Evolutionary conservation across 2,888 invertebrate genomes (phyloP), one percentile per base, ranked within the genome.

Genomic region (Xylota segnis): DNA sequence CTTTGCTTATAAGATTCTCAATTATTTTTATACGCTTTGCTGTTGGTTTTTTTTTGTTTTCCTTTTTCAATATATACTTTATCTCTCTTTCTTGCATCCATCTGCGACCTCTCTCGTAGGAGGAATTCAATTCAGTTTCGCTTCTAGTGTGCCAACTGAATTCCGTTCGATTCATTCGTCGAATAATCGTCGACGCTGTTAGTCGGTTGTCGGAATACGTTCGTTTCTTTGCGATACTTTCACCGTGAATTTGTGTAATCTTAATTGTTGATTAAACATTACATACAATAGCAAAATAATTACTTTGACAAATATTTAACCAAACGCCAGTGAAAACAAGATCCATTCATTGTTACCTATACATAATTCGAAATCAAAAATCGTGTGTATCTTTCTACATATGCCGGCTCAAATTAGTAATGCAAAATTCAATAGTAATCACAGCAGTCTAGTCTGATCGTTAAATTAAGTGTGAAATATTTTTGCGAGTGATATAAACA

Each of bases 101-200:
- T 72, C 50, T 82, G 84, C 82, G 81, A 65, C 81, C 84, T 76
- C 84, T 81, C 75, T 66, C 50, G 61, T 68, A 77, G 72, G 61
- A 86, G 68, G 81, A 81, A 81, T 81, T 81, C 65, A 81, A 75
- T 81, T 81, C 70, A 50, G 50, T 72, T 65, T 68, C 76, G 66
- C 72, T 70, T 79, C 52, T 70, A 79, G 68, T 43, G 18, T 75
- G 74, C 68, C 72, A 72, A 82, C 76, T 54, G 56, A 86, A 86
- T 82, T 86, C 72, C 76, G 16, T 77, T 72, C 76, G 40, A 77
- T 86, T 86, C 86, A 86, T 86, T 86, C 86, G 86, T 86, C 86
- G 86, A 86, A 82, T 72, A 82, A 61, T 43, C 76, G 82, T 86
- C 81, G 86, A 68, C 86, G 82, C 52, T 68, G 61, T 68, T 27